Percentiles rank a stretch among this genome's conserved stretches.
These are phyloP conservation scores for Rhagoletis zephyria DNA, from an alignment of 1,140 invertebrate genomes.

Conservation along the genomic window DNA sequence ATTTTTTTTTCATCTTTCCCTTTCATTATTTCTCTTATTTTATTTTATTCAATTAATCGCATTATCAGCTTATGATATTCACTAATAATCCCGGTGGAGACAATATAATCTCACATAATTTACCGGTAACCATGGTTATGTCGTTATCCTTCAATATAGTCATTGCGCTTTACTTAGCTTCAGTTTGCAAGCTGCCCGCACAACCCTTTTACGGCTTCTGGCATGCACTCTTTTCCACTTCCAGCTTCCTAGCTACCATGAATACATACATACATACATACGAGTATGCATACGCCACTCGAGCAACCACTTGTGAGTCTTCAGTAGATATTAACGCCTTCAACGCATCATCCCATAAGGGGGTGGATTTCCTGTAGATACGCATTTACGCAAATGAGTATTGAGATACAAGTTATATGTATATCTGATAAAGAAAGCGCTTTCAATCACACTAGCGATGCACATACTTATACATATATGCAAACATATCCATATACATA, in stretches of 20 bases:
- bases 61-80: conserved; percentile 53
- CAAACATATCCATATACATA: background rate
- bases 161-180: background rate
- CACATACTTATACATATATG: no score
- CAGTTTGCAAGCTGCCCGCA: background rate
- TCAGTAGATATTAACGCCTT: conserved; percentile 5
- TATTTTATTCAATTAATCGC: conserved; percentile 39
- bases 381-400: background rate
- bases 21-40: background rate
- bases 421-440: background rate
- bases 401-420: background rate
- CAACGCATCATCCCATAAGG: background rate
- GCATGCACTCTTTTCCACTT: background rate
- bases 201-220: conserved; percentile 27
- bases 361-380: background rate
- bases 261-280: background rate
- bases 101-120: conserved; percentile 54
- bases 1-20: background rate
- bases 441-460: no score
- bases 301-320: background rate
- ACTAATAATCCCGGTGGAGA: conserved; percentile 50
- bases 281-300: background rate
- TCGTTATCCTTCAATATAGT: conserved; percentile 18
- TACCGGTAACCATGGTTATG: conserved; percentile 52
- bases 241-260: background rate